Evolutionary conservation across 2,113 vertebrate species (phyloP), one percentile per base, ranked within the genome.

Genomic region (Gadus macrocephalus): DNA sequence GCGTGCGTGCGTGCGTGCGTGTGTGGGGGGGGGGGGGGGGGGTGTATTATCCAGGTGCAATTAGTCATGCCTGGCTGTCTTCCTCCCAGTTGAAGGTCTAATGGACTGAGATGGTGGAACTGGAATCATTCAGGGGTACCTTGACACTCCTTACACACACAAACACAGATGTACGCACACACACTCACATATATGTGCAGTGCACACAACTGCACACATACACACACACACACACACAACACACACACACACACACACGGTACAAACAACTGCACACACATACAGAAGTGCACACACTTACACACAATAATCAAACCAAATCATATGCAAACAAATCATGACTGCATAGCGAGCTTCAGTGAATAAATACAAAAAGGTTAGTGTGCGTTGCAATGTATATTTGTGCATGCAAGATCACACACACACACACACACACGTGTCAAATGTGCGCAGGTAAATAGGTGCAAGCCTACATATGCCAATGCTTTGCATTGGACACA

Each of bases 31-130:
- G n/a, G n/a, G n/a, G n/a, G 67, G 55, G 64, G 19, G 58, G 73
- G 72, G 63, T 62, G 76, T 56, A 66, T 62, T 78, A 77, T 85
- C 72, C 60, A 63, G 58, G 74, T 74, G 66, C 1, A 16, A 78
- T 83, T 83, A 77, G 83, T 81, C 79, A 81, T 15, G 71, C 68
- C 75, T 79, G 62, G 68, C 53, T 60, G 66, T 70, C 71, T 71
- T 55, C 60, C 55, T n/a, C 25, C 14, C 22, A 7, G 58, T 71
- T 71, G 62, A 75, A 74, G 78, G 67, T 76, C 72, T 78, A 78
- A 79, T 62, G 77, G 55, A 69, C 68, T 63, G 69, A 72, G 70
- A 68, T 73, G 71, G 78, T 77, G 74, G 73, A 53, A 22, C n/a
- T 15, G 69, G 61, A 75, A 84, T 62, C 62, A 7, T 58, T 16